Conservation (phyloP, 1,140 invertebrate species). For the Lerema accius region DNA sequence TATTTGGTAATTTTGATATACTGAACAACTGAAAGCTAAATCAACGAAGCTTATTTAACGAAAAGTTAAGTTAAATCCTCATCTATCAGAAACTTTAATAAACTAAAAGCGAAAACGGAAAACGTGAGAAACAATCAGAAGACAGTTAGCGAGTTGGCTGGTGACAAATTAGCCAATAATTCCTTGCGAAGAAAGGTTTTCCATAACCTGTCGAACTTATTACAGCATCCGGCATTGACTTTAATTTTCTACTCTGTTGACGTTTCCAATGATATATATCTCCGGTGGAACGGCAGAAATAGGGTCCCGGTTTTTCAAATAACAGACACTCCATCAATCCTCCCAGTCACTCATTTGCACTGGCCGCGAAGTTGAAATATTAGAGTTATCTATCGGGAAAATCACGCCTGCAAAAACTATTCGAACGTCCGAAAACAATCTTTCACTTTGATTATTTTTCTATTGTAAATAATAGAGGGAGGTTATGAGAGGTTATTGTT, state of each 20-base stretch:
- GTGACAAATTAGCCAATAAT: slow-evolving; percentile 74
- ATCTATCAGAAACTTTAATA: slow-evolving; percentile 42
- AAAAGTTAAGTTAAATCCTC: neutral
- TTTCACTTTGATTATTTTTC: slow-evolving; percentile 80
- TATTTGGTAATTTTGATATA: too few relatives aligned
- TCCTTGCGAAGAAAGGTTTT: slow-evolving; percentile 50
- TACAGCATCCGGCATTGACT: slow-evolving; percentile 64
- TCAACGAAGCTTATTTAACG: too few relatives aligned
- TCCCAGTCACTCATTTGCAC: slow-evolving; percentile 74
- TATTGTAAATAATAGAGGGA: slow-evolving; percentile 76
- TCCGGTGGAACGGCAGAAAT: slow-evolving; percentile 65
- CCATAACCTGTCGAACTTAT: slow-evolving; percentile 59
- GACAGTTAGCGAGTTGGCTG: slow-evolving; percentile 59
- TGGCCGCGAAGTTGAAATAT: slow-evolving; percentile 73
- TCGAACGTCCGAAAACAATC: slow-evolving; percentile 71
- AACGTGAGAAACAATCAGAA: slow-evolving; percentile 59
- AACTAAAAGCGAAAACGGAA: slow-evolving; percentile 36
- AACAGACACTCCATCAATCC: slow-evolving; percentile 73
- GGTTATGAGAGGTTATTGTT: slow-evolving; percentile 60
- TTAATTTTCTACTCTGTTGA: slow-evolving; percentile 79
- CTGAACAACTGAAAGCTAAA: too few relatives aligned
- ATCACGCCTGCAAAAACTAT: slow-evolving; percentile 74
- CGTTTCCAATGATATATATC: slow-evolving; percentile 77
- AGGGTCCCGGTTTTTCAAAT: slow-evolving; percentile 78
- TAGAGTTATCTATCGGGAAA: slow-evolving; percentile 74